phyloP scores from a whole-genome alignment of 2,888 invertebrate species.

The Caenorhabditis angaria region DNA sequence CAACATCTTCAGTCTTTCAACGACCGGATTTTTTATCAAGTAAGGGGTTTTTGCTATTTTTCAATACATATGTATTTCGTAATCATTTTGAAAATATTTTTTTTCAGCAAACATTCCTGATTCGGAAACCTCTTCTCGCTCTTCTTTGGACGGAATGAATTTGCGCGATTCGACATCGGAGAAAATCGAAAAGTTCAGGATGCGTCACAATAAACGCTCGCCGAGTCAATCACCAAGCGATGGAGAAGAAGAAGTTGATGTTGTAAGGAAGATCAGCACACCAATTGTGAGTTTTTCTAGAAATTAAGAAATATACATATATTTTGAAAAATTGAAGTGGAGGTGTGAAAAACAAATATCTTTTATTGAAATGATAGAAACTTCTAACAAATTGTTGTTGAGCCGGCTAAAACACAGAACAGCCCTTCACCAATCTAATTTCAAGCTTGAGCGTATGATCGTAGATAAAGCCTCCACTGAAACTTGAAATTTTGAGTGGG shows the following conservation, averaged over 20 bases:
- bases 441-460: too few species aligned
- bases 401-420: too few species aligned
- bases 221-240: conserved; percentile 22
- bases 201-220: conserved; percentile 4
- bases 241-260: conserved; percentile 15
- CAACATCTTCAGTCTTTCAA: conserved; percentile 29
- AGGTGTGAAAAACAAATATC: too few species aligned
- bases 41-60: too few species aligned
- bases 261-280: conserved; percentile 18
- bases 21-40: conserved; percentile 35
- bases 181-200: conserved; percentile 28
- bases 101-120: conserved; percentile 42
- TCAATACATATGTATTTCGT: too few species aligned
- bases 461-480: too few species aligned
- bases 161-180: conserved; percentile 31
- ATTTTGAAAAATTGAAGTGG: too few species aligned
- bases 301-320: conserved; percentile 3
- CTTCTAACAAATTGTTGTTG: too few species aligned
- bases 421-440: too few species aligned
- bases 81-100: conserved; percentile 15
- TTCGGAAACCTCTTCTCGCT: conserved; percentile 51
- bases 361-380: too few species aligned
- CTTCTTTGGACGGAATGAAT: conserved; percentile 48
- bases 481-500: too few species aligned
- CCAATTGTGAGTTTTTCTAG: conserved; percentile 14